phyloP scores from a whole-genome alignment of 2,113 vertebrate species.

The Neopipo cinnamomea region DNA sequence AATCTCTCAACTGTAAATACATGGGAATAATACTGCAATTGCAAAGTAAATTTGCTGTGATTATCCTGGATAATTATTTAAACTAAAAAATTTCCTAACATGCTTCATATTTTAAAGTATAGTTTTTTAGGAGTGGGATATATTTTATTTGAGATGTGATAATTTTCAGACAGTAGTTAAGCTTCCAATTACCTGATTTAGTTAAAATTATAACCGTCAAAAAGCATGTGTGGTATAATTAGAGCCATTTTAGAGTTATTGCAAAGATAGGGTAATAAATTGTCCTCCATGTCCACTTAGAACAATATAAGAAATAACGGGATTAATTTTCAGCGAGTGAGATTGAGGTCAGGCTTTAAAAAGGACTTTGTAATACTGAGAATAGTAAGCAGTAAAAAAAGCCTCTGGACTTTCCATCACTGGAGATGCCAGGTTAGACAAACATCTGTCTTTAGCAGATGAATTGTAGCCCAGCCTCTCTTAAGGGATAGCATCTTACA shows the following conservation, averaged over 20 bases:
- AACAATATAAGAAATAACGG: background rate
- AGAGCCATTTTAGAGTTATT: background rate
- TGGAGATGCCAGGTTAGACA: background rate
- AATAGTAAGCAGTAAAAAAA: background rate
- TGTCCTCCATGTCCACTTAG: background rate
- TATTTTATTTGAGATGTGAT: constrained; percentile 11
- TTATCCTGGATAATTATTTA: background rate
- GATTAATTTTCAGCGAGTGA: background rate
- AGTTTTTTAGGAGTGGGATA: background rate
- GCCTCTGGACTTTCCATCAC: background rate
- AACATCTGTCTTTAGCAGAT: background rate
- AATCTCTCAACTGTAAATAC: background rate
- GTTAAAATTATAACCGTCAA: background rate
- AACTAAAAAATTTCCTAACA: background rate
- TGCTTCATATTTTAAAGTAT: background rate
- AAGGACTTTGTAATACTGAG: background rate
- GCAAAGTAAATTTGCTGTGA: background rate
- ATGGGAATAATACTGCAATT: background rate
- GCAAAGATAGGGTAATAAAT: background rate
- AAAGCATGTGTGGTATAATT: background rate
- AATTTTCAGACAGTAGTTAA: constrained; percentile 22
- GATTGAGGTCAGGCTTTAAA: background rate
- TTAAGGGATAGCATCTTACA: background rate
- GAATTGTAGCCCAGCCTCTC: background rate
- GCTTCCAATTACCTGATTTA: constrained; percentile 11